Evolutionary conservation across 53 echinoderm and acorn worm species (phyloP), one percentile per base, ranked within the genome.

Genomic region (Glandiceps talaboti): DNA sequence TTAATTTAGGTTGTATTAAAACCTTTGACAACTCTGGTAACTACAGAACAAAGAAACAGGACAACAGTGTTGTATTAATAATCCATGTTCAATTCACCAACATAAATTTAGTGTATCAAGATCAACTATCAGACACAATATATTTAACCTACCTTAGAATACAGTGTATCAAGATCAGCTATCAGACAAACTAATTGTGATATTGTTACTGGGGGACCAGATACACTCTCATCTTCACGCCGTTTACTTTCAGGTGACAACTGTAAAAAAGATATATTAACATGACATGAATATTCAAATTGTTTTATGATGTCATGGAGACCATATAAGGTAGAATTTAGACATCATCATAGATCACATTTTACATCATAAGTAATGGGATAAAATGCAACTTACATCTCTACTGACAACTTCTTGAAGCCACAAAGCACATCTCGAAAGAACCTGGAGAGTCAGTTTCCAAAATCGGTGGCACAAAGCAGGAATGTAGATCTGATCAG

Each of bases 401-500:
- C 79, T 82, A 27, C 76, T 32, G 64, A 88, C 84, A 0, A 94
- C 82, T 31, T 93, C 93, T 29, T 85, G 88, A 29, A 97, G 84
- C 97, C 97, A 97, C 33, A 87, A 85, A 30, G 89, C 74, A 75
- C 85, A 86, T 82, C 97, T 89, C 0, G 93, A 89, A n/a, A 97
- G 85, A 0, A 97, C 88, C 81, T 97, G 97, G 28, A 93, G 80
- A 31, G 93, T 97, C 6, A 97, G 97, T 80, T 97, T 97, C 97
- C 97, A 97, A 89, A 97, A 97, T 0, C 97, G 87, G 31, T 97
- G 97, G 76, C 91, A 90, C 31, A 97, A 85, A 12, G 97, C 92
- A 1, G 86, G 76, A 72, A 97, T 78, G 84, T 87, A 97, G 26
- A 97, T 90, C 25, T 87, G 81, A 74, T 91, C 91, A 33, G 88